Conservation (phyloP, 2,113 vertebrate species). For the Chaetops frenatus region DNA sequence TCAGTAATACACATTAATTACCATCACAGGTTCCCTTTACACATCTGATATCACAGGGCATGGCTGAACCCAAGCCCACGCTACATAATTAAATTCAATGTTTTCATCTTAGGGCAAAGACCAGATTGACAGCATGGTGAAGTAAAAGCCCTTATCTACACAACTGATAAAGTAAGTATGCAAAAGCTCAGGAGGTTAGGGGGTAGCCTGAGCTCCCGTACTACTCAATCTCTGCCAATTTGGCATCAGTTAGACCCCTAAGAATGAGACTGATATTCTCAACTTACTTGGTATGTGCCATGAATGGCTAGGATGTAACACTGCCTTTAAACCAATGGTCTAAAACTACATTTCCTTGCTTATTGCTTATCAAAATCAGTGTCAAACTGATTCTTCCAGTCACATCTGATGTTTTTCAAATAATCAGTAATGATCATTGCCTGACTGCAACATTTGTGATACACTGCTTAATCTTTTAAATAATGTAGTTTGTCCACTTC, state of each 20-base stretch:
- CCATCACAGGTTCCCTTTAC: neutral
- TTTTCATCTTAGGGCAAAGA: neutral
- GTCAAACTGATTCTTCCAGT: neutral
- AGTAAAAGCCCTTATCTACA: constrained; percentile 12
- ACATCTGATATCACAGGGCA: neutral
- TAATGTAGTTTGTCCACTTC: neutral
- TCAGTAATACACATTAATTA: neutral
- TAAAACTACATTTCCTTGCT: neutral
- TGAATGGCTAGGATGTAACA: neutral
- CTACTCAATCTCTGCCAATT: neutral
- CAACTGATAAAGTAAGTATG: constrained; percentile 20
- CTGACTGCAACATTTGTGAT: neutral
- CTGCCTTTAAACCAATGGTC: neutral
- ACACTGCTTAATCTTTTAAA: neutral
- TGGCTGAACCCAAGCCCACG: neutral
- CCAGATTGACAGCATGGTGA: neutral
- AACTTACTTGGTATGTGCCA: neutral
- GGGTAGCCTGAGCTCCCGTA: neutral
- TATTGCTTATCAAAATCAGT: neutral
- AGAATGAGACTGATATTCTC: neutral
- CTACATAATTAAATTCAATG: neutral
- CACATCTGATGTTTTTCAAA: neutral
- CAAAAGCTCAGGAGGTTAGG: neutral
- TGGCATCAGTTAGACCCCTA: neutral
- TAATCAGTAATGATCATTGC: neutral